Percentiles rank a stretch among this genome's conserved stretches.
Conservation (phyloP, 2,797 vertebrate genomes). For the Xyrichtys novacula region DNA sequence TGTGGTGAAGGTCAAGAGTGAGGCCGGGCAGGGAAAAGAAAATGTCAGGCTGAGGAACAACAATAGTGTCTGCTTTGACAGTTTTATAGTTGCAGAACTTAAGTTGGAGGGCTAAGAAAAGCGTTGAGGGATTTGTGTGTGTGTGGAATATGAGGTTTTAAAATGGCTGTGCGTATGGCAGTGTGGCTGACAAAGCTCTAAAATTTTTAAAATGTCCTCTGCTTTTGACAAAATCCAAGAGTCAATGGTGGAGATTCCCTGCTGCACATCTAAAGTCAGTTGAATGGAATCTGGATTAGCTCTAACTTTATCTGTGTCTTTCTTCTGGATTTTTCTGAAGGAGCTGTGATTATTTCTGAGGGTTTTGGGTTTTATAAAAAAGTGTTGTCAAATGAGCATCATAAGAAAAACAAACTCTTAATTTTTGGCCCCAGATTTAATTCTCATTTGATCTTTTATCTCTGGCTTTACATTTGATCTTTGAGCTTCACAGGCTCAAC, state of each 20-base stretch:
- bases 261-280: constrained; percentile 10
- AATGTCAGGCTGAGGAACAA: constrained; percentile 45
- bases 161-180: constrained; percentile 6
- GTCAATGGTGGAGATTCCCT: background rate
- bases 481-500: constrained; percentile 1
- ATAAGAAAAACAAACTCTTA: background rate
- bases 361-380: background rate
- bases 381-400: background rate
- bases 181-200: background rate
- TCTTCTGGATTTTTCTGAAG: constrained; percentile 26
- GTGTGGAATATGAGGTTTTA: constrained; percentile 7
- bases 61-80: constrained; percentile 32
- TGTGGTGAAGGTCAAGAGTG: constrained; percentile 58
- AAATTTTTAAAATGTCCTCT: constrained; percentile 2
- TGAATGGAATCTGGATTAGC: constrained; percentile 16
- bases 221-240: background rate
- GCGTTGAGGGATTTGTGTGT: constrained; percentile 9
- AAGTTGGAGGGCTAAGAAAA: constrained; percentile 13
- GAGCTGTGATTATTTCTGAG: constrained; percentile 23
- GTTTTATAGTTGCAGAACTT: constrained; percentile 24
- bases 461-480: constrained; percentile 2
- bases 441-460: constrained; percentile 46
- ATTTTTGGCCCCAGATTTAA: constrained; percentile 4
- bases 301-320: background rate
- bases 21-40: constrained; percentile 25